Conservation (phyloP, 2,113 vertebrate genomes). For the Otocyon megalotis region DNA sequence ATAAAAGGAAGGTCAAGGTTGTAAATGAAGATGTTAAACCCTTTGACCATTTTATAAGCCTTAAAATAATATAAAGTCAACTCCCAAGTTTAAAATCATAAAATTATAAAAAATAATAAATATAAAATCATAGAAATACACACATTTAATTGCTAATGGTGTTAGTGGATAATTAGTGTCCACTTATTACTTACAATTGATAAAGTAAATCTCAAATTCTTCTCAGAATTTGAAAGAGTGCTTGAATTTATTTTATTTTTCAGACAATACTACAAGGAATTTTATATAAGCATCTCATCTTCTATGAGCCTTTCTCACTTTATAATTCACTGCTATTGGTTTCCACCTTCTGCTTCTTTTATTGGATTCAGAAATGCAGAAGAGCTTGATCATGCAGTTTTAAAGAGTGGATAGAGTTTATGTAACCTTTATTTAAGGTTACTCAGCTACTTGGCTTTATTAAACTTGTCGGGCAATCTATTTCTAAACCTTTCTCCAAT, state of each 20-base stretch:
- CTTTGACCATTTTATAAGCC: neutral
- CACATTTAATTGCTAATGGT: neutral
- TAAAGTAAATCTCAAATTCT: neutral
- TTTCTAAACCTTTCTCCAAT: neutral
- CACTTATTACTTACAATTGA: neutral
- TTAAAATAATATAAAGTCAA: neutral
- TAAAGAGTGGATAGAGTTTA: neutral
- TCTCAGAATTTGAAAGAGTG: neutral
- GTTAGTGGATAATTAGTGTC: neutral
- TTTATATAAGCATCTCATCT: neutral
- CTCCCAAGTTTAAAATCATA: neutral
- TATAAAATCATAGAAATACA: neutral
- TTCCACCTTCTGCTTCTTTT: neutral
- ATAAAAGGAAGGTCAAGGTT: neutral
- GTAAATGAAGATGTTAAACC: neutral
- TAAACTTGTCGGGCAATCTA: neutral
- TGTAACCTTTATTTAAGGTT: slow-evolving; percentile 10
- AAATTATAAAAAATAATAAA: neutral
- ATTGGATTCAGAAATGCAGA: slow-evolving; percentile 14
- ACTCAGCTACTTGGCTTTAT: neutral
- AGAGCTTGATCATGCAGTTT: slow-evolving; percentile 10
- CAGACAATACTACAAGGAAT: neutral
- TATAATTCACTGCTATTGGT: neutral
- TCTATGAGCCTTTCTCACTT: neutral
- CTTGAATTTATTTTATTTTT: slow-evolving; percentile 21